phyloP scores from a whole-genome alignment of 2,113 vertebrate species.

The Riparia riparia region DNA sequence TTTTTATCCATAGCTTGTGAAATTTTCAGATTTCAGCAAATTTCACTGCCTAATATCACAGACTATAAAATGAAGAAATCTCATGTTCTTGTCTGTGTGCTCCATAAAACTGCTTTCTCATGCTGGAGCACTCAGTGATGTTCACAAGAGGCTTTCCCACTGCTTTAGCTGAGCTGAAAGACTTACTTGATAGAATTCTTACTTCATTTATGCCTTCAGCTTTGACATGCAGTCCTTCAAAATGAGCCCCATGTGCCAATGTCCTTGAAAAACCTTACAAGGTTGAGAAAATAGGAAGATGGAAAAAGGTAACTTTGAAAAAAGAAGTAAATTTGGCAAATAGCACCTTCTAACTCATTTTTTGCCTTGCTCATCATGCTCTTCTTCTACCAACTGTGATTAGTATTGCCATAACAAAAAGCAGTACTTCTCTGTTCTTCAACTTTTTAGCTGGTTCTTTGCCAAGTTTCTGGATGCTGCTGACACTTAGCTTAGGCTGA shows the following conservation, averaged over 20 bases:
- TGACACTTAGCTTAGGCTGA: neutral
- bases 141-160: neutral
- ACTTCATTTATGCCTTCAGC: neutral
- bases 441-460: neutral
- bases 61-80: neutral
- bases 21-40: conserved; percentile 9
- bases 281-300: neutral
- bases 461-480: neutral
- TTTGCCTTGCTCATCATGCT: neutral
- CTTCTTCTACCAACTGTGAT: neutral
- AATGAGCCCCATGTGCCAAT: neutral
- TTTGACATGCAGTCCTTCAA: neutral
- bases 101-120: neutral
- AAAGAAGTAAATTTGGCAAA: neutral
- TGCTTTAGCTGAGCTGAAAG: neutral
- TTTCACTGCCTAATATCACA: neutral
- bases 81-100: neutral
- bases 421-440: neutral
- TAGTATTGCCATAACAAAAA: neutral
- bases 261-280: neutral
- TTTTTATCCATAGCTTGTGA: conserved; percentile 49
- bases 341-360: neutral
- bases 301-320: neutral
- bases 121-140: neutral
- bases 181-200: neutral